Conservation (phyloP, 2,888 invertebrate species). For the Lasioglossum leucozonium region DNA sequence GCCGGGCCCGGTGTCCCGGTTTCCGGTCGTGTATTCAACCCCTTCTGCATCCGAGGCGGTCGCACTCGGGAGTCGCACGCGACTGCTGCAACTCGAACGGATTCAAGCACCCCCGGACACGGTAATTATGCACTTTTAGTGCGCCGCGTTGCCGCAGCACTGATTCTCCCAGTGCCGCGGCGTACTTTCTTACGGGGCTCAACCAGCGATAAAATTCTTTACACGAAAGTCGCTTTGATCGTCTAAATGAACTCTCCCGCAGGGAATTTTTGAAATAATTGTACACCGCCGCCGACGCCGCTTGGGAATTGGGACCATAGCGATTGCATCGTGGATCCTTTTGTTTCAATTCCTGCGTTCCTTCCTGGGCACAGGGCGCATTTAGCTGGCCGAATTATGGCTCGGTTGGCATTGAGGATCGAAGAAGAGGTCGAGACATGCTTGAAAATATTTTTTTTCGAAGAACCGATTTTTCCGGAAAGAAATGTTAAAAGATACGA, state of each 20-base stretch:
- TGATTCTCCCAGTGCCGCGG: neutral
- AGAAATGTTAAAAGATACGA: too few relatives aligned
- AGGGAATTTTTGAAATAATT: neutral
- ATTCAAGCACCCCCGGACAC: neutral
- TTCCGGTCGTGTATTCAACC: constrained; percentile 38
- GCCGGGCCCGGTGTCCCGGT: constrained; percentile 35
- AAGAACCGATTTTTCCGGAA: too few relatives aligned
- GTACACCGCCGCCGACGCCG: too few relatives aligned
- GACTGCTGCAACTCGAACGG: neutral
- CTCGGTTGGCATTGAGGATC: neutral
- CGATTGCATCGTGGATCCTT: neutral
- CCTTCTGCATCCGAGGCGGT: constrained; percentile 5
- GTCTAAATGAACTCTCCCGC: constrained; percentile 2
- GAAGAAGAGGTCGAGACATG: neutral
- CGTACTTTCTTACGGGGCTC: neutral
- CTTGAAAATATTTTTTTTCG: neutral
- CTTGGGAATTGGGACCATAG: neutral
- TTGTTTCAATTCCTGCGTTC: neutral
- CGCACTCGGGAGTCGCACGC: constrained; percentile 20
- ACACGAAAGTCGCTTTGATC: constrained; percentile 6
- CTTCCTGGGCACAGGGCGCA: neutral
- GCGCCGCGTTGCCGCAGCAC: neutral
- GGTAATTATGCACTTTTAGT: constrained; percentile 17
- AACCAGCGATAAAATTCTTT: neutral
- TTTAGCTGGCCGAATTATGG: too few relatives aligned